These are phyloP conservation scores for Lamproptera curius DNA, from an alignment of 2,888 invertebrate species.

Conservation along the genomic window DNA sequence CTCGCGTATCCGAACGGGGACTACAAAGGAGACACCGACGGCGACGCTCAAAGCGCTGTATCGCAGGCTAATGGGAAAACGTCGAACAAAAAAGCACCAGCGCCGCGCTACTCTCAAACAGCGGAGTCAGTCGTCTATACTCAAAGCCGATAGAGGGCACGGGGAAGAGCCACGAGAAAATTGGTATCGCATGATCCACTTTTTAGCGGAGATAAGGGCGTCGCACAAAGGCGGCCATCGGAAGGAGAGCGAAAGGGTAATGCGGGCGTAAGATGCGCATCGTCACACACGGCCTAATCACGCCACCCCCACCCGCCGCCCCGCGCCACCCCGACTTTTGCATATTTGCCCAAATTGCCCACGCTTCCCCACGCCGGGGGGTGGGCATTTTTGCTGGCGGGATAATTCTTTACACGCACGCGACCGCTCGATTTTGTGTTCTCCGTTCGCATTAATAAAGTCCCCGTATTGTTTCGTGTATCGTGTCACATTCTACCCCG, in stretches of 20 bases:
- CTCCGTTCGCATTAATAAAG: slow-evolving; percentile 4
- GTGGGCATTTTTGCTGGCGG: slow-evolving; percentile 50
- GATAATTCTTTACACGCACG: slow-evolving; percentile 41
- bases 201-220: slow-evolving; percentile 55
- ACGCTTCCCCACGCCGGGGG: slow-evolving; percentile 53
- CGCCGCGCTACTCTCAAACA: slow-evolving; percentile 12
- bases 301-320: slow-evolving; percentile 39
- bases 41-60: slow-evolving; percentile 1
- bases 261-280: slow-evolving; percentile 78
- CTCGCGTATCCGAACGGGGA: too few species aligned
- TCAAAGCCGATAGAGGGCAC: slow-evolving; percentile 31
- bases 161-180: slow-evolving; percentile 49
- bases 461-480: slow-evolving; percentile 6
- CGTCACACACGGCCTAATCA: slow-evolving; percentile 78
- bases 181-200: slow-evolving; percentile 64
- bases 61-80: slow-evolving; percentile 16
- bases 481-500: slow-evolving; percentile 25
- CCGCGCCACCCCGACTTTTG: slow-evolving; percentile 63
- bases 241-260: slow-evolving; percentile 78
- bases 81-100: slow-evolving; percentile 7
- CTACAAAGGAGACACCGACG: too few species aligned
- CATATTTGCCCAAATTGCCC: slow-evolving; percentile 76
- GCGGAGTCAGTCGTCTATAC: slow-evolving; percentile 22
- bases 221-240: slow-evolving; percentile 73
- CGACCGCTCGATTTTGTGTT: slow-evolving; percentile 34